Percentiles rank a stretch among this genome's conserved stretches.
These are phyloP conservation scores for Acanthacorydalis orientalis DNA, from an alignment of 2,888 invertebrate species.

Conservation along the genomic window DNA sequence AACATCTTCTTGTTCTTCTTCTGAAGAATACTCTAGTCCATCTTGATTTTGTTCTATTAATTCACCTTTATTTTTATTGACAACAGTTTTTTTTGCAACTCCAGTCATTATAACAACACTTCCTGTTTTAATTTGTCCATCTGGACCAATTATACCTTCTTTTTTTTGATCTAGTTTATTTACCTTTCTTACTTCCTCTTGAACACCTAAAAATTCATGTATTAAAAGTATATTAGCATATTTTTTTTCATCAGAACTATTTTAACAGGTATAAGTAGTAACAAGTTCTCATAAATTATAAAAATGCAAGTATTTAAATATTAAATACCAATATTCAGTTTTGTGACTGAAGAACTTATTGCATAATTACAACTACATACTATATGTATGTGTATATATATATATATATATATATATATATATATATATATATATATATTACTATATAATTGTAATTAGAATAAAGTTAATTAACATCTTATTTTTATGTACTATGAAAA, in stretches of 20 bases:
- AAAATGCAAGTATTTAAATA: no score
- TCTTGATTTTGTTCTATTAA: constrained; percentile 98
- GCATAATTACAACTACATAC: no score
- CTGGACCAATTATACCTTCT: constrained; percentile 23
- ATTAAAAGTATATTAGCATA: constrained; percentile 3
- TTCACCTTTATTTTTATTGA: constrained; percentile 79
- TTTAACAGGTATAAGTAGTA: no score
- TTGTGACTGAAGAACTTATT: no score
- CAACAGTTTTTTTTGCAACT: constrained; percentile 62
- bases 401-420: no score
- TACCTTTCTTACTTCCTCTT: constrained; percentile 67
- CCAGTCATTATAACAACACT: constrained; percentile 71
- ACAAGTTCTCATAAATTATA: no score
- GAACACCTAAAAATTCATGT: constrained; percentile 27
- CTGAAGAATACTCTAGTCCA: constrained; percentile 91
- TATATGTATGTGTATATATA: no score
- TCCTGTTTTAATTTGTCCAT: constrained; percentile 27
- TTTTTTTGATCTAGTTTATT: constrained; percentile 50
- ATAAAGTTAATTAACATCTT: neutral
- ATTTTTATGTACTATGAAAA: neutral
- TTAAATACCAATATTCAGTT: no score
- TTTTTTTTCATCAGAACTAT: no score
- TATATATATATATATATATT: no score
- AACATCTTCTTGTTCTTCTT: constrained; percentile 89
- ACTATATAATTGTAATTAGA: neutral